Evolutionary conservation across 2,797 vertebrate species (phyloP), one percentile per base, ranked within the genome.

Genomic region (Masticophis lateralis): DNA sequence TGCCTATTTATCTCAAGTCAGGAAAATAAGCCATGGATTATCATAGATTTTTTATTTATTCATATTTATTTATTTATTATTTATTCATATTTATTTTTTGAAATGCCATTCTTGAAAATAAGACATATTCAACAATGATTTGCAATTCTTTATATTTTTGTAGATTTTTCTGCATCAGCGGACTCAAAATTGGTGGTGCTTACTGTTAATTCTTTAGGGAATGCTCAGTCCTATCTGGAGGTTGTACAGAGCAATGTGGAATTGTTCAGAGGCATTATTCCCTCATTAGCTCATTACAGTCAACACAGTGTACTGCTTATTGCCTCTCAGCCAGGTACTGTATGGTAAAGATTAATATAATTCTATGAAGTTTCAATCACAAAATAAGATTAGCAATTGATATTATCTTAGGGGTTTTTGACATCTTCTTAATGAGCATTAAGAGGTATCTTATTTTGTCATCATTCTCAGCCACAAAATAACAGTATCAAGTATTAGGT

Each of bases 211-310:
- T 98, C 98, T 8, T 98, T 99, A 98, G 99, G 98, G 93, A 97
- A 97, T 5, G 98, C 98, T 95, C 98, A 99, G 97, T 99, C 99
- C 0, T 99, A 99, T 1, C 96, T 98, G 0, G 98, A 98, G 25
- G 98, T 99, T 90, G 97, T 99, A 47, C 99, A 99, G 96, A 98
- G 98, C 56, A 99, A 99, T 0, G 99, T 99, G 92, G 98, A 99
- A 92, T 96, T 99, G 95, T 99, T 98, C 96, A 97, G 98, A 95
- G 96, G 97, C 28, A 97, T 99, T 90, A 97, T 99, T 93, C 98
- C 99, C 47, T 96, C 94, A 60, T 94, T 99, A 94, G 98, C 98
- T 0, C 98, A 96, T 90, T 98, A 98, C 94, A 99, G 98, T 95
- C 99, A 98, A 37, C 96, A 97, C 0, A 95, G 98, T 2, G 96